Evolutionary conservation across 2,888 invertebrate species (phyloP), one percentile per base, ranked within the genome.

Genomic region (Hydropsyche betteni): DNA sequence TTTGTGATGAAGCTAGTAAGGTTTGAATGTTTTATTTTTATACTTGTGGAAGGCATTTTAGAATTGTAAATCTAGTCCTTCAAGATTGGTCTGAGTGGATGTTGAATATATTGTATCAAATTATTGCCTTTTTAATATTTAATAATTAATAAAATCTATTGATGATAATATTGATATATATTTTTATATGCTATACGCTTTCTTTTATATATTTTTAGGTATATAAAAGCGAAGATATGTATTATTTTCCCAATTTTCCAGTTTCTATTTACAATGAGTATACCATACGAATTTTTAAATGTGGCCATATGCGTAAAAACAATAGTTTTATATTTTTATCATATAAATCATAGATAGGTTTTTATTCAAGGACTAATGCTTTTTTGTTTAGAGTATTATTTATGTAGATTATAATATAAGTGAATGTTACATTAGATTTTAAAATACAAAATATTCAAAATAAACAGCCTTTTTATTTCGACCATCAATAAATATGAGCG

Each of bases 311-410:
- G 12, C 36, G n/a, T 55, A 55, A 14, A 14, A 55, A 64, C 34
- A 64, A 34, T 33, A 64, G 6, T 64, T 64, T 36, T 34, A 64
- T 34, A 34, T 36, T 24, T 36, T 64, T 34, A 5, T 34, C 34
- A 61, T 34, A 34, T 64, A 10, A 64, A 64, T 36, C 55, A 53
- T 24, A 68, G 34, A 70, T 50, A 74, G 55, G 74, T 69, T 58
- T 44, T 53, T 38, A 71, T 71, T 71, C 38, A 71, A 71, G 38
- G 38, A 75, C 69, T 77, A 77, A 77, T 77, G 78, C 78, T 78
- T 78, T 76, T 75, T 75, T 76, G 69, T 70, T 69, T 78, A 78
- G 76, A 75, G 52, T 78, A 78, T 76, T 78, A 78, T 78, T 78
- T 78, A 78, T 78, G 78, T 78, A 78, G 78, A 78, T 64, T 74